phyloP scores from a whole-genome alignment of 2,113 vertebrate genomes.

The Gambusia holbrooki region DNA sequence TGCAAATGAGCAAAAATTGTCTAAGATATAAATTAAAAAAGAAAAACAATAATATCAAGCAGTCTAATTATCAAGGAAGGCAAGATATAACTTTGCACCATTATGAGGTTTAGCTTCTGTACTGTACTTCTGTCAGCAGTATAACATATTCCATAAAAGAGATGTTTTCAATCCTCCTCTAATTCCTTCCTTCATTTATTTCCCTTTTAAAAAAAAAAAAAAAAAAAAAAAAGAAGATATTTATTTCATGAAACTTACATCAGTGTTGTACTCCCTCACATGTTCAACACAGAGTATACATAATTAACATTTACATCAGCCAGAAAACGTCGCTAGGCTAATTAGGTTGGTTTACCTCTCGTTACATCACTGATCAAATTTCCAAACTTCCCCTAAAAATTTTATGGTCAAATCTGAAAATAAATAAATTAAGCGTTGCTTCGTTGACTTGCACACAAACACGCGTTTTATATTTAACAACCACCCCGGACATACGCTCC shows the following conservation, averaged over 20 bases:
- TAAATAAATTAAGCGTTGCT: background rate
- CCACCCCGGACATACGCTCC: conserved; percentile 4
- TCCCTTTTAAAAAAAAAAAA: background rate
- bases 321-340: conserved; percentile 32
- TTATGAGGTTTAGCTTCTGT: background rate
- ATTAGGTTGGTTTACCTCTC: conserved; percentile 34
- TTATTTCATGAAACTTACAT: conserved; percentile 50
- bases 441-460: background rate
- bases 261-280: conserved; percentile 24
- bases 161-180: background rate
- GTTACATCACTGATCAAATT: conserved; percentile 51
- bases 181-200: background rate
- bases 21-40: background rate
- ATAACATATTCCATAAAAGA: background rate
- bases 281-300: conserved; percentile 28
- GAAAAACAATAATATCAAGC: no score
- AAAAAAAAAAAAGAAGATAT: no score
- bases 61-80: background rate
- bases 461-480: conserved; percentile 15
- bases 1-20: background rate
- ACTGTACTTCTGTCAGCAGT: background rate
- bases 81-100: background rate
- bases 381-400: conserved; percentile 19
- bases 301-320: conserved; percentile 48
- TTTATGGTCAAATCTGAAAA: conserved; percentile 2